phyloP scores from a whole-genome alignment of 2,113 vertebrate species.

The Gymnogyps californianus region DNA sequence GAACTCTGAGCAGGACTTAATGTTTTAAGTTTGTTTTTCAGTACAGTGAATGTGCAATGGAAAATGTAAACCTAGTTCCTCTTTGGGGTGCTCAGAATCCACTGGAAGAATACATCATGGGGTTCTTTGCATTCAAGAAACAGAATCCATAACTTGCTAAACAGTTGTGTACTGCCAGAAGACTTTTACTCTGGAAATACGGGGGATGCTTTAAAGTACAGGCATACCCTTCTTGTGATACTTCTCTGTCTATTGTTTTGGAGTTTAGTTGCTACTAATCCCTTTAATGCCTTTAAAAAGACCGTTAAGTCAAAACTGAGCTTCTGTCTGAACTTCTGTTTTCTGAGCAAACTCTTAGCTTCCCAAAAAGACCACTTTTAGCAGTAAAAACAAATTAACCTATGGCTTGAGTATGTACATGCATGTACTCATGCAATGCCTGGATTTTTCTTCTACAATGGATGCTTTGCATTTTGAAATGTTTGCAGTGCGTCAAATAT shows the following conservation, averaged over 20 bases:
- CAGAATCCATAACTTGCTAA: not conserved
- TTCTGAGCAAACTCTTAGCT: not conserved
- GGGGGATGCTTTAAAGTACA: not conserved
- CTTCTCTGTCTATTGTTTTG: not conserved
- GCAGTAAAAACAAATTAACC: not conserved
- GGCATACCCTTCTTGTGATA: not conserved
- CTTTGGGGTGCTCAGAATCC: not conserved
- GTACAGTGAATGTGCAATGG: not conserved
- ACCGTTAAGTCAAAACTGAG: not conserved
- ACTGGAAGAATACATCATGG: not conserved
- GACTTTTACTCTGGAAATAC: not conserved
- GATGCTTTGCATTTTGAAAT: not conserved
- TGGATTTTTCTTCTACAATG: not conserved
- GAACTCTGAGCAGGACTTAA: not conserved
- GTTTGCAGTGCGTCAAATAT: not conserved
- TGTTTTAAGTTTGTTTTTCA: not conserved
- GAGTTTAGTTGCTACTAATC: not conserved
- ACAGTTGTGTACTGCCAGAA: not conserved
- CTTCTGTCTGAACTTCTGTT: not conserved
- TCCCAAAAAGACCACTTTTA: not conserved
- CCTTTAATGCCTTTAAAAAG: not conserved
- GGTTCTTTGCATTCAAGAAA: not conserved
- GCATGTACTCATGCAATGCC: fast-evolving
- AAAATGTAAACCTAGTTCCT: not conserved
- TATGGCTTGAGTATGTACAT: not conserved